Percentiles rank a stretch among this genome's conserved stretches.
Evolutionary conservation across 1,140 invertebrate genomes (phyloP).

Genomic region (Platorchestia sp.): DNA sequence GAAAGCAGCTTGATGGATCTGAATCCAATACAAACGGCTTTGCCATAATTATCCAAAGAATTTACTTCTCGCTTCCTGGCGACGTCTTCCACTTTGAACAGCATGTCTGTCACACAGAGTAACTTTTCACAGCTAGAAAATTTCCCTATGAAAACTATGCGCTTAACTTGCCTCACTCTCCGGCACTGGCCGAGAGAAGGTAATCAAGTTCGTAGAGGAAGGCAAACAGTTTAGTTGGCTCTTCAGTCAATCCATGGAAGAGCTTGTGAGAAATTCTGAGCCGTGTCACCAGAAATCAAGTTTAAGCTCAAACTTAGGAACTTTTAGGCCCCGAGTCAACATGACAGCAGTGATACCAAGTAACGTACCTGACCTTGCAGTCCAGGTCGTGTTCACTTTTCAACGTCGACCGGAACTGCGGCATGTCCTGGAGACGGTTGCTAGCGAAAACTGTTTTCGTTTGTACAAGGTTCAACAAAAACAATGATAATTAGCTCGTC

Average conservation of each 20-base stretch:
- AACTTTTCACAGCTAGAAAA: slow-evolving; percentile 1
- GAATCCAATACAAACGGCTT: slow-evolving; percentile 3
- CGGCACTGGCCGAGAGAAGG: background rate
- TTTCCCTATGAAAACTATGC: background rate
- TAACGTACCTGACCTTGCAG: background rate
- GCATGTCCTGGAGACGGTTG: slow-evolving; percentile 1
- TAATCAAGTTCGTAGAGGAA: background rate
- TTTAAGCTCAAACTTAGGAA: background rate
- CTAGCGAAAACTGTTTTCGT: background rate
- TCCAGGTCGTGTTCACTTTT: background rate
- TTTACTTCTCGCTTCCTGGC: background rate
- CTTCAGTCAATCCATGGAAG: background rate
- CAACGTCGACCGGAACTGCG: background rate
- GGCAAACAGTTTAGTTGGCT: background rate
- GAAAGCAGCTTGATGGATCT: background rate
- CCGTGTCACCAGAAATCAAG: slow-evolving; percentile 34
- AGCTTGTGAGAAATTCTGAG: background rate
- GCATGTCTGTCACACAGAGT: background rate
- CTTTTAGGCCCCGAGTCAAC: background rate
- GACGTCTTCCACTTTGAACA: background rate
- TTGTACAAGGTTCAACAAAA: background rate
- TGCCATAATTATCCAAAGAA: background rate
- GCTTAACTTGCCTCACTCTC: too few species aligned
- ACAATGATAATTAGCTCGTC: background rate
- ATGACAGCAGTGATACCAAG: background rate